Evolutionary conservation across 1,140 invertebrate species (phyloP), one percentile per base, ranked within the genome.

Genomic region (Scaptomyza graminum): DNA sequence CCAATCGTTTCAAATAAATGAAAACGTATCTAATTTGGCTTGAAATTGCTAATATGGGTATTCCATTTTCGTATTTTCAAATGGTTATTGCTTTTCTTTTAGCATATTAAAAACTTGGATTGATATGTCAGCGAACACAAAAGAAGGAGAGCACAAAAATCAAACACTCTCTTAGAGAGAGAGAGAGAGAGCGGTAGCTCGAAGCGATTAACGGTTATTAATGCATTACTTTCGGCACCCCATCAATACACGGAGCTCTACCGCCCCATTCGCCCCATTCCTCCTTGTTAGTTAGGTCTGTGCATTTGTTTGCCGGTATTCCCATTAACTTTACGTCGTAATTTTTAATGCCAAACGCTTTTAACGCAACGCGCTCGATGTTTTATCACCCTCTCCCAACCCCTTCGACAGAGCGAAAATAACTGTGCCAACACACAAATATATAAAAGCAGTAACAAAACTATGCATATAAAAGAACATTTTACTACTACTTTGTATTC

Each of bases 301-400:
- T 39, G 28, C 28, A 28, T 5, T 28, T 28, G 28, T 28, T n/a
- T 39, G 37, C 18, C 63, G 55, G 63, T 60, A 60, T 63, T 69
- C 50, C 66, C 65, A 69, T 69, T 68, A 68, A 69, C 41, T 25
- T 50, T 59, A 31, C 31, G n/a, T 82, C 70, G 70, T 82, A 68
- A 71, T 63, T 78, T 82, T 87, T 87, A 82, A 82, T 87, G 79
- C 67, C 74, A 68, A 68, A 73, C 69, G 80, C 80, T 84, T 84
- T 83, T 83, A 83, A 56, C 75, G 63, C 72, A 69, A 61, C 54
- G 25, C 56, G 50, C 15, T 51, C 18, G 6, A 55, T 43, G 37
- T 25, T 22, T 41, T 41, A 55, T 25, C 25, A 31, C 6, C 25
- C 16, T 15, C 13, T 0, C 47, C 47, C 39, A 16, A 6, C 28